Conservation (phyloP, 2,797 vertebrate genomes). For the Sebastiscus albofasciatus region DNA sequence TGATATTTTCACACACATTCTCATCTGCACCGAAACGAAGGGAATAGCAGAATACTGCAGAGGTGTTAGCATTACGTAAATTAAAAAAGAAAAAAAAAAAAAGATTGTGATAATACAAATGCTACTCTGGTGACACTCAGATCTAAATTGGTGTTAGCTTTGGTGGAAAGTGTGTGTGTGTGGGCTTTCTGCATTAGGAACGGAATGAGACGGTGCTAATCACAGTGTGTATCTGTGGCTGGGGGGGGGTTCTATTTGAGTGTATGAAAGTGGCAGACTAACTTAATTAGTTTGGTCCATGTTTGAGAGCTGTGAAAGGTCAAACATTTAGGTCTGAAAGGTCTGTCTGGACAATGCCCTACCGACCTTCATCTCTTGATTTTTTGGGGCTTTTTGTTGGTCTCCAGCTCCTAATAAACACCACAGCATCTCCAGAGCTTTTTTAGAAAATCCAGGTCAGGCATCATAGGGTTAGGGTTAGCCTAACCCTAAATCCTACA, state of each 20-base stretch:
- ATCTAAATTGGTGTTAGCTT: slow-evolving; percentile 20
- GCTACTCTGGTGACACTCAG: neutral
- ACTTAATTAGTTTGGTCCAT: slow-evolving; percentile 70
- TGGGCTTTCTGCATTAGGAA: slow-evolving; percentile 48
- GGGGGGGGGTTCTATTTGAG: slow-evolving; percentile 63
- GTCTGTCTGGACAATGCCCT: slow-evolving; percentile 37
- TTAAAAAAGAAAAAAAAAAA: slow-evolving; percentile 1
- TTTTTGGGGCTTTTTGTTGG: neutral
- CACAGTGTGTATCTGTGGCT: slow-evolving; percentile 59
- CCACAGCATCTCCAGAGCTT: neutral
- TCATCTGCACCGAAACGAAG: slow-evolving; percentile 46
- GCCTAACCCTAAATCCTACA: neutral
- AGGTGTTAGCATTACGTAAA: slow-evolving; percentile 42
- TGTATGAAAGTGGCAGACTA: slow-evolving; percentile 43
- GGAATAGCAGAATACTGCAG: slow-evolving; percentile 33
- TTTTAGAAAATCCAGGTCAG: slow-evolving; percentile 1
- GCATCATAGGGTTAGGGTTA: neutral
- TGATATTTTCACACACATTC: slow-evolving; percentile 71
- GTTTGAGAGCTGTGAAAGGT: slow-evolving; percentile 60
- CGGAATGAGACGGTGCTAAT: slow-evolving; percentile 75
- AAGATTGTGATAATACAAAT: neutral
- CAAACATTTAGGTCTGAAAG: slow-evolving; percentile 37
- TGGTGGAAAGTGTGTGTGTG: neutral
- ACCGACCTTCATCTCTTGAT: neutral
- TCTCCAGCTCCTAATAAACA: neutral